Evolutionary conservation across 2,113 vertebrate genomes (phyloP), one percentile per base, ranked within the genome.

Genomic region (Micronycteris hirsuta): DNA sequence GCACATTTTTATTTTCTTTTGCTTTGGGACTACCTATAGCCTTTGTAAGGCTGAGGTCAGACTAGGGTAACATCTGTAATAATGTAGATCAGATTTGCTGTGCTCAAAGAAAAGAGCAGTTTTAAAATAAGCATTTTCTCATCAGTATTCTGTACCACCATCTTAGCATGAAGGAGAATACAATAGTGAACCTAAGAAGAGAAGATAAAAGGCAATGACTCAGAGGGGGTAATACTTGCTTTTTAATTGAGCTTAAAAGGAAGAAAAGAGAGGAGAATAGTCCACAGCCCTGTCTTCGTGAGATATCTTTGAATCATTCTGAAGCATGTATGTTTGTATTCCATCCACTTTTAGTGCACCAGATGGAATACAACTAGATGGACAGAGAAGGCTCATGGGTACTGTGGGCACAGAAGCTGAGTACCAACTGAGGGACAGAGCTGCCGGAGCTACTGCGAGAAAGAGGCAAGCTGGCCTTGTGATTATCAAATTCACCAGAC

Each of bases 191-290:
- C 81, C 58, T 94, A 95, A 98, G 96, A 98, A 96, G 89, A 97
- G 85, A 92, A 98, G 96, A 98, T 97, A 97, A 98, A 98, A 98
- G 92, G 74, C 68, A 95, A 95, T 65, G 65, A 87, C 56, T 91
- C 78, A 95, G 94, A 98, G 68, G 52, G 88, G 76, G 61, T 41
- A 63, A 33, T 82, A 63, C 43, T 94, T 97, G 74, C 94, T 98
- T 98, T 93, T 98, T 98, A 98, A 98, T 95, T 98, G 96, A 98
- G 89, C 45, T 97, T 95, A 96, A 96, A 97, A 86, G 61, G 74
- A 91, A 96, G 89, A 95, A 93, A 77, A 43, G 19, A 96, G 36
- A 86, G 78, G 45, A 96, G 97, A 96, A 92, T 0, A 5, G 76
- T 92, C 77, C 96, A 78, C 58, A 95, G 90, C 45, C 82, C 82